Conservation (phyloP, 2,888 invertebrate genomes). For the Idaea biselata region DNA sequence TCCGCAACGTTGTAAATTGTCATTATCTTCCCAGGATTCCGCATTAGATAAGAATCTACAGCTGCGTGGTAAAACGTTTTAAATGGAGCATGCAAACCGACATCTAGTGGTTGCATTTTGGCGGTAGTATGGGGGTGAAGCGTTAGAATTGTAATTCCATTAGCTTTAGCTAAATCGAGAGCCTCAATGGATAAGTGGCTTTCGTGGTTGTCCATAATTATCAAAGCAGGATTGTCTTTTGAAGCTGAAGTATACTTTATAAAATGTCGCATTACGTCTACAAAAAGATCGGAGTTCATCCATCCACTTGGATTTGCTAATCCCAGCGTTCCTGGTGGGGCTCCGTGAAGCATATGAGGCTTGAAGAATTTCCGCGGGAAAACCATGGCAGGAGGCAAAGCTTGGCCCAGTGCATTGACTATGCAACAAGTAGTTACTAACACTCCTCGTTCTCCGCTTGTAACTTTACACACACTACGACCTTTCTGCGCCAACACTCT, state of each 20-base stretch:
- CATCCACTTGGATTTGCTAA: slow-evolving; percentile 37
- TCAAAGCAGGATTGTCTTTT: slow-evolving; percentile 38
- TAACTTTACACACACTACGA: slow-evolving; percentile 15
- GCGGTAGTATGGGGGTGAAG: too few relatives aligned
- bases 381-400: slow-evolving; percentile 24
- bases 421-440: slow-evolving; percentile 22
- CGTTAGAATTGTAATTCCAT: too few relatives aligned
- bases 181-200: too few relatives aligned
- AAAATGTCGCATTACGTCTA: slow-evolving; percentile 47
- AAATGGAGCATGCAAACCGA: too few relatives aligned
- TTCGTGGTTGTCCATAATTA: slow-evolving; percentile 26
- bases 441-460: slow-evolving; percentile 25
- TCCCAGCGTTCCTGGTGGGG: slow-evolving; percentile 23
- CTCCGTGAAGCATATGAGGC: slow-evolving; percentile 15
- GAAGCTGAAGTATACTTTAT: slow-evolving; percentile 34
- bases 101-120: too few relatives aligned
- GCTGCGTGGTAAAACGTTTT: too few relatives aligned
- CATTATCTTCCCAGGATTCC: too few relatives aligned
- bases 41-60: too few relatives aligned
- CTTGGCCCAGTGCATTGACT: slow-evolving; percentile 21
- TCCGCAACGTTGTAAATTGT: too few relatives aligned
- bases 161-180: too few relatives aligned
- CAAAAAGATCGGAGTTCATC: slow-evolving; percentile 47
- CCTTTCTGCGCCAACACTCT: slow-evolving; percentile 18
- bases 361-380: slow-evolving; percentile 27